Evolutionary conservation across 2,888 invertebrate genomes (phyloP), one percentile per base, ranked within the genome.

Genomic region (Tetramorium bicarinatum): DNA sequence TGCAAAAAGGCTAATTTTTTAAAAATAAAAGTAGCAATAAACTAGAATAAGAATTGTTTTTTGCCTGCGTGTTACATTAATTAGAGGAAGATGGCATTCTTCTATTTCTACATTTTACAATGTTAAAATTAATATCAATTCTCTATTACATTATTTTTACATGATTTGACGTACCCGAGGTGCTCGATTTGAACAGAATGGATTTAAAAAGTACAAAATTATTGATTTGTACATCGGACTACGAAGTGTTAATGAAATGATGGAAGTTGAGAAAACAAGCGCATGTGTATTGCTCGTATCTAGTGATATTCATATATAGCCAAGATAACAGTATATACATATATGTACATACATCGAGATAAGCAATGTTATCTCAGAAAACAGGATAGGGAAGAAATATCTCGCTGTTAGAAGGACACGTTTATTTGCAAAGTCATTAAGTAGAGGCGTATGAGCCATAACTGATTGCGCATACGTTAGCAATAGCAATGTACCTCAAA

Each of bases 341-440:
- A 9, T 59, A 18, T 2, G 4, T 18, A 15, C 18, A 8, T 41
- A 21, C 2, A 18, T 15, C 9, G 3, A 62, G 1, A 62, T 64
- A 44, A 34, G 44, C 25, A 18, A 47, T 18, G 44, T 59, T 59
- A 44, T 59, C 11, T n/a, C 4, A 25, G 6, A 47, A 52, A 76
- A 64, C 11, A 25, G 3, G 38, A 49, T 18, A 21, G 13, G 8
- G 25, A 66, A 41, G 52, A 38, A n/a, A 41, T 38, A 54, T 13
- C 3, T 74, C 15, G 34, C 25, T 13, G 56, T 79, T 47, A 69
- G 18, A 18, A 25, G 21, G 21, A 66, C 13, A n/a, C 11, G 13
- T 15, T 3, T 54, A 62, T 76, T 49, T 38, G 75, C 38, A 34
- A 13, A 69, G 38, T 79, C 21, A 49, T 80, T 71, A 71, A 38